Evolutionary conservation across 2,888 invertebrate genomes (phyloP).

Genomic region (Plagodis pulveraria): DNA sequence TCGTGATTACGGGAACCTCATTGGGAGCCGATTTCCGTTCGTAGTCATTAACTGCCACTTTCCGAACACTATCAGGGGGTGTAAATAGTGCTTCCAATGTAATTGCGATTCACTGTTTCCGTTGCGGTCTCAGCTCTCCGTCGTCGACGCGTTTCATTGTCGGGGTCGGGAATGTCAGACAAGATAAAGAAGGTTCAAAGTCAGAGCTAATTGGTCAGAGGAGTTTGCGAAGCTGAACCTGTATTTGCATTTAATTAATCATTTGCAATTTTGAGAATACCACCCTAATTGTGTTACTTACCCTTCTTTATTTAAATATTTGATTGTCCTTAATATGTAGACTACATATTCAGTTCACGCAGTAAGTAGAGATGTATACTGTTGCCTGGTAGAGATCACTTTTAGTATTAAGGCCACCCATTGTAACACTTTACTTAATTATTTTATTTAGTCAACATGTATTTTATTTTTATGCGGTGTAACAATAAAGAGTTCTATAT

Average conservation of each 20-base stretch:
- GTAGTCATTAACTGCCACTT: slow-evolving; percentile 62
- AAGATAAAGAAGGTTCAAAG: slow-evolving; percentile 36
- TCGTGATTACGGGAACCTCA: slow-evolving; percentile 71
- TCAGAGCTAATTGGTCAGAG: slow-evolving; percentile 43
- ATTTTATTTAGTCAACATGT: no score
- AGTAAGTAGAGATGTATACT: no score
- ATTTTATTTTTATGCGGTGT: no score
- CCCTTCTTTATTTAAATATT: no score
- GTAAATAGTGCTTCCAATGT: slow-evolving; percentile 54
- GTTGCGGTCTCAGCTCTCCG: slow-evolving; percentile 34
- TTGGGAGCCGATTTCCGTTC: slow-evolving; percentile 67
- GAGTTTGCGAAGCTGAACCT: slow-evolving; percentile 20
- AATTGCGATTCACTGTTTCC: slow-evolving; percentile 56
- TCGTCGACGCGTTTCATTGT: slow-evolving; percentile 31
- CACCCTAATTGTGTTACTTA: no score
- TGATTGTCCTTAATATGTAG: no score
- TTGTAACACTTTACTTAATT: no score
- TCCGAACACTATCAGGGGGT: slow-evolving; percentile 48
- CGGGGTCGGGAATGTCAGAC: slow-evolving; percentile 30
- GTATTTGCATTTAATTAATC: background rate
- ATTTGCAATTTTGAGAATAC: no score
- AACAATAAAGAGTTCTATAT: no score
- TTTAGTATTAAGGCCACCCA: no score
- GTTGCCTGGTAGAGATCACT: no score
- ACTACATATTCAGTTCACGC: no score